Conservation (phyloP, 2,113 vertebrate genomes). For the Laticauda colubrina region DNA sequence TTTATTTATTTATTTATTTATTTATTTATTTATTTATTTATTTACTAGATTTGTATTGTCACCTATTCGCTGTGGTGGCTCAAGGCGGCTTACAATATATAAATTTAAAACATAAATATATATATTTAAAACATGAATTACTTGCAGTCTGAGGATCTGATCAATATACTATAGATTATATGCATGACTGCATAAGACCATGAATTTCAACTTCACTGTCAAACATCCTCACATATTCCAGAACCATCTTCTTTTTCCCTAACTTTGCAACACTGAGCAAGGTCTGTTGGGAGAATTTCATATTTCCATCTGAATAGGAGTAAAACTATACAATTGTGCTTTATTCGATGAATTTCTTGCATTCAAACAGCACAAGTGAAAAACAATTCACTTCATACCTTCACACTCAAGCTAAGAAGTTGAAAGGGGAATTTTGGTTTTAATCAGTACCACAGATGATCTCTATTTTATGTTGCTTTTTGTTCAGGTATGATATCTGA, state of each 20-base stretch:
- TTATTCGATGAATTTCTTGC: not conserved
- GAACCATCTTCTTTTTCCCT: not conserved
- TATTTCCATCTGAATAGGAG: not conserved
- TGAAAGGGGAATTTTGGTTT: not conserved
- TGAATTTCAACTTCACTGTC: not conserved
- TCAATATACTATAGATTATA: not conserved
- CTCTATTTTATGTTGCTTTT: not conserved
- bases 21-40: no score
- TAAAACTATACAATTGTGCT: not conserved
- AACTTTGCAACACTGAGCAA: not conserved
- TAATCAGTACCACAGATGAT: not conserved
- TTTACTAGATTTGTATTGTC: no score
- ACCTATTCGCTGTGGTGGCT: no score
- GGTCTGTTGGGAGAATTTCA: not conserved
- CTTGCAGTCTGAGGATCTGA: not conserved
- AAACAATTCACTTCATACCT: not conserved
- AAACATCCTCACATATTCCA: not conserved
- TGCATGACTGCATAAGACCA: not conserved
- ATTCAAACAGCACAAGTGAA: not conserved
- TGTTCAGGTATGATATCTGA: not conserved
- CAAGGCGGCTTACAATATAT: no score
- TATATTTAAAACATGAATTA: not conserved
- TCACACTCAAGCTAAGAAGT: not conserved
- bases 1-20: no score
- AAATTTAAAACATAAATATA: no score